These are phyloP conservation scores for Alauda arvensis DNA, from an alignment of 2,797 vertebrate species.

Conservation along the genomic window DNA sequence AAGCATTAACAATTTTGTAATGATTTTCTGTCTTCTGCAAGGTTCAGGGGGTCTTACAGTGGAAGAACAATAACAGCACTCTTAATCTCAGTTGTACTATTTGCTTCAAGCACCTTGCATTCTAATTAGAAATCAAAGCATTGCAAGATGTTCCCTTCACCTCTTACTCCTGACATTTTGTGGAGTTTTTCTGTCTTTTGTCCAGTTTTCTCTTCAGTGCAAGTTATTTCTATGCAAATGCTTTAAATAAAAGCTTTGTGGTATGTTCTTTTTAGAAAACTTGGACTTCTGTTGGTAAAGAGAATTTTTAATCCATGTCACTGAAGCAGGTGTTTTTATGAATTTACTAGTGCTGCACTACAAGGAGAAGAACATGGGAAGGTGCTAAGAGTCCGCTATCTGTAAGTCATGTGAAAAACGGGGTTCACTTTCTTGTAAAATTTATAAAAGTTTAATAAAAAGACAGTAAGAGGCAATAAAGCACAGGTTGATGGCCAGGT, in stretches of 20 bases:
- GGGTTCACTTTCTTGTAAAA: no score
- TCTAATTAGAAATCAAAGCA: conserved; percentile 43
- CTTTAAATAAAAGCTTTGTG: not conserved
- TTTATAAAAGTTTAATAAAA: no score
- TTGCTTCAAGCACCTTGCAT: not conserved
- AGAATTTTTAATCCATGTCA: not conserved
- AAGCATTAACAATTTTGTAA: conserved; percentile 19
- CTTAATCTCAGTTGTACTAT: not conserved
- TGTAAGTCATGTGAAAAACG: not conserved
- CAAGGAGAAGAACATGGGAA: not conserved
- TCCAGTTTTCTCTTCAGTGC: not conserved
- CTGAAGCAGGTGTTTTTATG: not conserved
- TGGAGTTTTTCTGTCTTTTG: not conserved
- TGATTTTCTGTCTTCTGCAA: conserved; percentile 32
- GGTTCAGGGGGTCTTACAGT: not conserved
- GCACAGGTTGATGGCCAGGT: no score
- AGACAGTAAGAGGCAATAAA: no score
- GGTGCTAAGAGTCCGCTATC: not conserved
- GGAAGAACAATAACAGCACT: not conserved
- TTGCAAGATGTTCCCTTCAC: not conserved
- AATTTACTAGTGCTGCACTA: not conserved
- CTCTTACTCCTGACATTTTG: not conserved
- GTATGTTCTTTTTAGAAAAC: not conserved
- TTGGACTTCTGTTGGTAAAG: not conserved
- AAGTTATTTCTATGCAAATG: not conserved